Evolutionary conservation across 2,797 vertebrate genomes (phyloP).

Genomic region (Onychomys arenicola): DNA sequence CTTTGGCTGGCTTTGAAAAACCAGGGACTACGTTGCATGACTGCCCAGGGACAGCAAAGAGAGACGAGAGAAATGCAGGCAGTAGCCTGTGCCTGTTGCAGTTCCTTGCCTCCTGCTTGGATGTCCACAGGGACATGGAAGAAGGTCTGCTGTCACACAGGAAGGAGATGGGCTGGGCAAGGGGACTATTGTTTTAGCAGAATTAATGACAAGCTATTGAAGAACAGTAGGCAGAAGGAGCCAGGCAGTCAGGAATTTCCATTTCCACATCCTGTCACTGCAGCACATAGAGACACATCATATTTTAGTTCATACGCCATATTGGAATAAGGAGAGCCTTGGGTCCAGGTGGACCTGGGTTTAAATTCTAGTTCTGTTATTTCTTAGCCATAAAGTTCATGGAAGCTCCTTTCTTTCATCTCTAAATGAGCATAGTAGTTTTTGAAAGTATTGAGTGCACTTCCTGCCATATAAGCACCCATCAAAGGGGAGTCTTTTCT

Average conservation of each 20-base stretch:
- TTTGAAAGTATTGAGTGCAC: not conserved
- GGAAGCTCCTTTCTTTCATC: not conserved
- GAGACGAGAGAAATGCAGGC: rapidly evolving
- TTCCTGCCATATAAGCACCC: not conserved
- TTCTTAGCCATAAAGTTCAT: slow-evolving; percentile 1
- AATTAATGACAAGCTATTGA: not conserved
- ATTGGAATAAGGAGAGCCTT: not conserved
- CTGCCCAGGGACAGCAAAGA: not conserved
- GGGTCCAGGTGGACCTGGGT: not conserved
- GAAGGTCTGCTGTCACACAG: not conserved
- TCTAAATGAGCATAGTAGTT: not conserved
- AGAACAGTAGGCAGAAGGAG: not conserved
- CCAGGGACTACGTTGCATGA: rapidly evolving
- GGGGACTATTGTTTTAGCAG: not conserved
- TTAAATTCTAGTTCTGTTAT: slow-evolving; percentile 28
- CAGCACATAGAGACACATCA: not conserved
- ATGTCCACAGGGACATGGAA: not conserved
- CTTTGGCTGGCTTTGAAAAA: not conserved
- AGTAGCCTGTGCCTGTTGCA: rapidly evolving
- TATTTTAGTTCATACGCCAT: not conserved
- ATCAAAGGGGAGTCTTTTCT: not conserved
- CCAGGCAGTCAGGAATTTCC: not conserved
- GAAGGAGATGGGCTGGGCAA: not conserved
- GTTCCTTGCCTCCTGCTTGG: not conserved
- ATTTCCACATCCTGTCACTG: rapidly evolving